These are phyloP conservation scores for Apodemia zela DNA, from an alignment of 2,888 invertebrate genomes.

Conservation along the genomic window DNA sequence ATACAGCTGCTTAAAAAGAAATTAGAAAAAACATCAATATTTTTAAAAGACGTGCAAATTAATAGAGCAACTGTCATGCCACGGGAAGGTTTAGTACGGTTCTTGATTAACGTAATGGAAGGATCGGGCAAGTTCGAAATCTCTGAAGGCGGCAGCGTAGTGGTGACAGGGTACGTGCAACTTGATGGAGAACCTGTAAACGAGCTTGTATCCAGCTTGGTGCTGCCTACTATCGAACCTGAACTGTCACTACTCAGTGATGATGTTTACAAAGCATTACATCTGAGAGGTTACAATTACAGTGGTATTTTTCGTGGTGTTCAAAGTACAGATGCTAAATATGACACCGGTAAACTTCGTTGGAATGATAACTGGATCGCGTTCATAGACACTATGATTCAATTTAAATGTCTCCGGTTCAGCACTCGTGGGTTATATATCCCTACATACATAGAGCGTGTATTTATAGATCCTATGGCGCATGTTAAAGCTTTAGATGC, in stretches of 20 bases:
- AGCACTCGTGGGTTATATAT: conserved; percentile 90
- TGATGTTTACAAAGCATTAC: conserved; percentile 94
- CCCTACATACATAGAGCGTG: conserved; percentile 92
- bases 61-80: conserved; percentile 96
- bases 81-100: conserved; percentile 89
- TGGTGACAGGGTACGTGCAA: conserved; percentile 89
- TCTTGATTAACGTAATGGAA: conserved; percentile 90
- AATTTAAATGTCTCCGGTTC: conserved; percentile 91
- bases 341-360: conserved; percentile 84
- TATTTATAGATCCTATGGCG: conserved; percentile 88
- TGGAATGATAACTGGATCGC: conserved; percentile 97
- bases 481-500: conserved; percentile 74
- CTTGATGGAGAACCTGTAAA: conserved; percentile 81
- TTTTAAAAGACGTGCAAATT: conserved; percentile 94
- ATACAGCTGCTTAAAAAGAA: conserved; percentile 89
- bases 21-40: conserved; percentile 89
- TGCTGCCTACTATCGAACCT: conserved; percentile 46
- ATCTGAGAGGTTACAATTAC: conserved; percentile 94
- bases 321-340: conserved; percentile 84
- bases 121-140: conserved; percentile 93
- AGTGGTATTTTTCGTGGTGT: conserved; percentile 91
- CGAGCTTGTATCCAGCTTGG: conserved; percentile 81
- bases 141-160: conserved; percentile 90
- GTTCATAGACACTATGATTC: conserved; percentile 97
- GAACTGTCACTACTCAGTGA: conserved; percentile 79